Evolutionary conservation across 2,113 vertebrate species (phyloP).

Genomic region (Thunnus maccoyii): DNA sequence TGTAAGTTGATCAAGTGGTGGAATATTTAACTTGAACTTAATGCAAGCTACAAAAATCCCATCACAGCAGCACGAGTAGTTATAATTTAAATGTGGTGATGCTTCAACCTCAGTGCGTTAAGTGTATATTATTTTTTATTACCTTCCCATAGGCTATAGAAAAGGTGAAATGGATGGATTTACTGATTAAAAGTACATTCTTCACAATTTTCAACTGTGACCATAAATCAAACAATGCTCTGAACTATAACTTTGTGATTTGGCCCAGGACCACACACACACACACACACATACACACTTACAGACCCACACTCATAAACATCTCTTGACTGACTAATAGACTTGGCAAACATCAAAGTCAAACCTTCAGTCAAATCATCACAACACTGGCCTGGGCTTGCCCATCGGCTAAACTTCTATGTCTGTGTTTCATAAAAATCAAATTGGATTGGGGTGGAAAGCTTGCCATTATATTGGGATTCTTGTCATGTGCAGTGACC

Average conservation of each 20-base stretch:
- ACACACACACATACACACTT: not conserved
- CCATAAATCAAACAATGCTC: too few species aligned
- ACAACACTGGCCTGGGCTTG: not conserved
- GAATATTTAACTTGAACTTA: slow-evolving; percentile 42
- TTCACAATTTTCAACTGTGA: not conserved
- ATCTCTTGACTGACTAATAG: not conserved
- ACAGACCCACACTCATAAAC: not conserved
- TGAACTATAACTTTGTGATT: too few species aligned
- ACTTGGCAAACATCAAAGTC: slow-evolving; percentile 32
- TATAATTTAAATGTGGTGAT: slow-evolving; percentile 34
- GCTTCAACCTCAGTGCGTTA: slow-evolving; percentile 14
- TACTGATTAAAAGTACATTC: slow-evolving; percentile 3
- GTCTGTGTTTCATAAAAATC: slow-evolving; percentile 39
- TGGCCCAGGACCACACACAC: not conserved
- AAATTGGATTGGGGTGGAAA: slow-evolving; percentile 37
- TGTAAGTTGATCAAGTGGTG: slow-evolving; percentile 44
- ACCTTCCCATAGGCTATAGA: not conserved
- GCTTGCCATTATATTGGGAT: slow-evolving; percentile 34
- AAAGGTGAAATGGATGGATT: not conserved
- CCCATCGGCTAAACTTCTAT: slow-evolving; percentile 13
- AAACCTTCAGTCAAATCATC: slow-evolving; percentile 16
- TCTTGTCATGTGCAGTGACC: slow-evolving; percentile 63
- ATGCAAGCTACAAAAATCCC: slow-evolving; percentile 35
- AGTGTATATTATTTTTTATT: slow-evolving; percentile 18
- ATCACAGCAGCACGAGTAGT: not conserved